phyloP scores from a whole-genome alignment of 2,888 invertebrate genomes.

The Callimorpha dominula region DNA sequence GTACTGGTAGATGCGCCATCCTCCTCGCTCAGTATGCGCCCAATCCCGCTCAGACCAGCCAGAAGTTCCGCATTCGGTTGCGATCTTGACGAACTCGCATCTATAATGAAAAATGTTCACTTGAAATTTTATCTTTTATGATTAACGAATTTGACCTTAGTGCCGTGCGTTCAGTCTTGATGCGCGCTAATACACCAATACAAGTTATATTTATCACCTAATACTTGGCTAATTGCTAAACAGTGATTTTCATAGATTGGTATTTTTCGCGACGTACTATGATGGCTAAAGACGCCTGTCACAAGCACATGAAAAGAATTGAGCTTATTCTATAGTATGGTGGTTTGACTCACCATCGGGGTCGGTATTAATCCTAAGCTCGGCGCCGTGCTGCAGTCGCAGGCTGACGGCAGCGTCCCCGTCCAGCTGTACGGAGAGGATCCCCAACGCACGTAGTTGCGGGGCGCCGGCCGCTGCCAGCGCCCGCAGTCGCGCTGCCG shows the following conservation, averaged over 20 bases:
- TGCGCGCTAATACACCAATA: too few species aligned
- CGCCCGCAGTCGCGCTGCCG: constrained; percentile 95
- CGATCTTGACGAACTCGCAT: constrained; percentile 74
- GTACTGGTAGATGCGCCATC: constrained; percentile 61
- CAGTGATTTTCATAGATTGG: too few species aligned
- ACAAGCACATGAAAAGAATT: too few species aligned
- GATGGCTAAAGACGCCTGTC: too few species aligned
- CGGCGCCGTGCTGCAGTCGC: constrained; percentile 86
- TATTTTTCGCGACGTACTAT: too few species aligned
- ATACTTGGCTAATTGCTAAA: too few species aligned
- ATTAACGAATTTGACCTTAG: too few species aligned
- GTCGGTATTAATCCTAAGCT: constrained; percentile 77
- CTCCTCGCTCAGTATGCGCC: constrained; percentile 70
- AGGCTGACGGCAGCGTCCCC: constrained; percentile 93
- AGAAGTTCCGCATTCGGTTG: constrained; percentile 73
- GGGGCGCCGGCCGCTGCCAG: constrained; percentile 96
- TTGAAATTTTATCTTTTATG: background rate
- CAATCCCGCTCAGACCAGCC: constrained; percentile 75
- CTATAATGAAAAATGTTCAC: constrained; percentile 47
- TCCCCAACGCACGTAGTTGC: constrained; percentile 96
- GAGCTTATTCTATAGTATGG: background rate
- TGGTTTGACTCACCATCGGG: constrained; percentile 61
- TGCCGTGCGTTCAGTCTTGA: too few species aligned
- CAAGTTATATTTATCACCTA: too few species aligned
- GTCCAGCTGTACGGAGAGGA: constrained; percentile 97